Evolutionary conservation across 2,888 invertebrate species (phyloP), one percentile per base, ranked within the genome.

Genomic region (Labia minor): DNA sequence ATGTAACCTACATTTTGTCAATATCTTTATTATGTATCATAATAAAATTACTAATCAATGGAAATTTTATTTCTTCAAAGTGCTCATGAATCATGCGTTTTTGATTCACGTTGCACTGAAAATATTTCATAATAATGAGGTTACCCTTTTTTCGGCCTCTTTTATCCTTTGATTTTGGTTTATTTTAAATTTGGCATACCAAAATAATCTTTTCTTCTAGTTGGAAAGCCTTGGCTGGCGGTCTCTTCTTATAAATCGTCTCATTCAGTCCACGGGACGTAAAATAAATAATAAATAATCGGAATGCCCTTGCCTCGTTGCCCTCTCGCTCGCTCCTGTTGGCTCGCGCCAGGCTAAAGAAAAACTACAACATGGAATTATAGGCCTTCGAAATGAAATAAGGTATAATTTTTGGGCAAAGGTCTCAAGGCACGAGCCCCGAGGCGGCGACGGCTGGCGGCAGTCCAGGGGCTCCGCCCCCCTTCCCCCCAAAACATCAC

Each of bases 231-330:
- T 8, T 26, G 4, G 3, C 26, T 26, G 26, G 26, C 26, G 26
- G 49, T n/a, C 49, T 11, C 49, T 49, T 49, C 49, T 49, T 49
- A 49, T 49, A 49, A 49, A 49, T 49, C 49, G 49, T 49, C 49
- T 49, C 49, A 49, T 49, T 49, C 14, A 49, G 49, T 49, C 49
- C 16, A 49, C 6, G 2, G 14, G 49, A 49, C 49, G 49, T 49
- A 49, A 49, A 49, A 49, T 49, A 49, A 49, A 49, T 49, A 49
- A 49, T 49, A 49, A 49, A 49, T 49, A 49, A 49, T 49, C 49
- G 14, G 49, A 49, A 49, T 49, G 49, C 49, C 14, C 49, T 49
- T 49, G n/a, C 14, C 16, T 3, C n/a, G n/a, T 49, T 14, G 4
- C 26, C 4, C 8, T 49, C 49, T 49, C 49, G 3, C n/a, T 49